Evolutionary conservation across 2,797 vertebrate species (phyloP), one percentile per base, ranked within the genome.

Genomic region (Podarcis lilfordi): DNA sequence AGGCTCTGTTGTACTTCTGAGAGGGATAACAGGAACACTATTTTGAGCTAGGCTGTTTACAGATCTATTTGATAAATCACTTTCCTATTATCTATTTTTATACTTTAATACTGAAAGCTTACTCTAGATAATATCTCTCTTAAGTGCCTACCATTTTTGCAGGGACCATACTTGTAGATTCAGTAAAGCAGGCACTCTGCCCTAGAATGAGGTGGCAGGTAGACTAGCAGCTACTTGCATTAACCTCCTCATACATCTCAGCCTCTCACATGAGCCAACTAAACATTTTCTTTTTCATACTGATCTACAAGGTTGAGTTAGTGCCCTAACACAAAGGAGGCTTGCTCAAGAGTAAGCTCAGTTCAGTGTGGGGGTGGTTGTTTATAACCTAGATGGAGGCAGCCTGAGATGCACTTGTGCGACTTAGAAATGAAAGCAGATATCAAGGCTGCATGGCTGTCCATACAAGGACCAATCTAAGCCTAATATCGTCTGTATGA

Each of bases 51-150:
- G 84, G 80, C 87, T 93, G 94, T 95, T 96, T 94, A 93, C 92
- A 94, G 86, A 94, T 76, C 69, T 27, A 80, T 93, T 96, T 95
- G 94, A 93, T 96, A 96, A 96, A 19, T 96, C 95, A 96, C 93
- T 96, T 96, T 97, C 96, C 95, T 96, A 92, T 96, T 96, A 95
- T 96, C 96, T 97, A 97, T 97, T 97, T 97, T 97, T 97, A 84
- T 97, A 97, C 88, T 92, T 93, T 85, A 93, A 91, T 96, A 93
- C 87, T 94, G 88, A 90, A 93, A 96, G 94, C 94, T 96, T 94
- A 92, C 86, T 27, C 35, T 74, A 37, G 19, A 74, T 35, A 85
- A 81, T 92, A 86, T 87, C 85, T 88, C 92, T 94, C 68, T 89
- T 76, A 97, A 97, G 97, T 97, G 96, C 97, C 97, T 97, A 85